Evolutionary conservation across 1,140 invertebrate genomes (phyloP).

Genomic region (Apolygus lucorum): DNA sequence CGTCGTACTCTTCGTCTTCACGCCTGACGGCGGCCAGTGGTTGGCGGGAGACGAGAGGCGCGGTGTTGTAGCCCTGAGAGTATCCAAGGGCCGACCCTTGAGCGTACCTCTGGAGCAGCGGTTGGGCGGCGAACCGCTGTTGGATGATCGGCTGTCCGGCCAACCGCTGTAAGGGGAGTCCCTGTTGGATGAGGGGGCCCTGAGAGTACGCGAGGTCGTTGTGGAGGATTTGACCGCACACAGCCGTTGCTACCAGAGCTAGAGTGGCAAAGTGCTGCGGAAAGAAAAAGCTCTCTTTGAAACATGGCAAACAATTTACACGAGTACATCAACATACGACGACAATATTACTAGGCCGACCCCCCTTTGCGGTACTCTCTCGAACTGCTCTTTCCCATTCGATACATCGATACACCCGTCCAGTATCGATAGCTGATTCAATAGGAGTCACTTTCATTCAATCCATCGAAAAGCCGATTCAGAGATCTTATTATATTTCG

Average conservation of each 20-base stretch:
- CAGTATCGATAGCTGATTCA: too few species aligned
- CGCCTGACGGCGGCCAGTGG: background rate
- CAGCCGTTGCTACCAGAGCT: background rate
- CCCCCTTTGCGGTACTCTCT: too few species aligned
- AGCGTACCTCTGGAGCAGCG: background rate
- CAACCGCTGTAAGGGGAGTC: background rate
- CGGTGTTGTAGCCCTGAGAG: too few species aligned
- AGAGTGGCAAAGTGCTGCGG: background rate
- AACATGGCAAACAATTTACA: too few species aligned
- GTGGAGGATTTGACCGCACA: background rate
- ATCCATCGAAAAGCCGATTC: too few species aligned
- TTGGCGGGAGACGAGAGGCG: background rate
- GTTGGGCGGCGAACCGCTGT: background rate
- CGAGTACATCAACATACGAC: too few species aligned
- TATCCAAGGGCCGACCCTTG: background rate
- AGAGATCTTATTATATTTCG: too few species aligned
- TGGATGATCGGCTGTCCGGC: background rate
- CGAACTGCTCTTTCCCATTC: too few species aligned
- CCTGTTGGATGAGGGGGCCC: background rate
- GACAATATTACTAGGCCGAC: too few species aligned
- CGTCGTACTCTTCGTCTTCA: constrained; percentile 30
- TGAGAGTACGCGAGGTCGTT: background rate
- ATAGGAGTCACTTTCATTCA: too few species aligned
- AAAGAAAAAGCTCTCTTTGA: too few species aligned
- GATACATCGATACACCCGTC: too few species aligned